A percentile compares a stretch with the other conserved stretches of the same genome.
Conservation (phyloP, 1,140 invertebrate genomes). For the Rhagoletis pomonella region DNA sequence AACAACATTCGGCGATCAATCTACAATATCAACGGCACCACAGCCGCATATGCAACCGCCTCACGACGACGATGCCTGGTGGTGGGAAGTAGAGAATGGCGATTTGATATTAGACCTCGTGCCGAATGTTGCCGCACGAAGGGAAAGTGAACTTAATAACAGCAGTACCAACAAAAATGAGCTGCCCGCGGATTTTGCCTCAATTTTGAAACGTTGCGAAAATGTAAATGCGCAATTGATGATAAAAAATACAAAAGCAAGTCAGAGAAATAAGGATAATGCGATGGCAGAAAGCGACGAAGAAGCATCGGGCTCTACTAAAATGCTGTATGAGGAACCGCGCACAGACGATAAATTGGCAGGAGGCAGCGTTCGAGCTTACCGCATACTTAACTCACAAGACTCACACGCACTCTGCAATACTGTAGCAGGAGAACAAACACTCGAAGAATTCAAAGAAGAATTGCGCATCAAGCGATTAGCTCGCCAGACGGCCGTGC, state of each 20-base stretch:
- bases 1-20: constrained; percentile 31
- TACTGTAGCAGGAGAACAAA: constrained; percentile 60
- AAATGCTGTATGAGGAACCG: not conserved
- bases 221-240: constrained; percentile 15
- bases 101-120: constrained; percentile 66
- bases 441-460: constrained; percentile 77
- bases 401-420: not conserved
- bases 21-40: not conserved
- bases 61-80: constrained; percentile 67
- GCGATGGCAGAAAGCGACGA: not conserved
- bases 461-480: constrained; percentile 77
- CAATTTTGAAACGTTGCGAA: constrained; percentile 31
- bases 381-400: constrained; percentile 36
- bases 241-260: not conserved
- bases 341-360: not conserved
- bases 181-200: not conserved
- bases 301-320: not conserved
- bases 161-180: not conserved
- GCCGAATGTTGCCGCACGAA: constrained; percentile 42
- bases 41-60: not conserved
- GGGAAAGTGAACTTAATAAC: constrained; percentile 19
- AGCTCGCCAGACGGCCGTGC: constrained; percentile 77
- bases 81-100: constrained; percentile 70
- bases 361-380: constrained; percentile 10
- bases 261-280: not conserved